These are phyloP conservation scores for Rattus norvegicus DNA, from an alignment of 2,113 vertebrate genomes.

Conservation along the genomic window DNA sequence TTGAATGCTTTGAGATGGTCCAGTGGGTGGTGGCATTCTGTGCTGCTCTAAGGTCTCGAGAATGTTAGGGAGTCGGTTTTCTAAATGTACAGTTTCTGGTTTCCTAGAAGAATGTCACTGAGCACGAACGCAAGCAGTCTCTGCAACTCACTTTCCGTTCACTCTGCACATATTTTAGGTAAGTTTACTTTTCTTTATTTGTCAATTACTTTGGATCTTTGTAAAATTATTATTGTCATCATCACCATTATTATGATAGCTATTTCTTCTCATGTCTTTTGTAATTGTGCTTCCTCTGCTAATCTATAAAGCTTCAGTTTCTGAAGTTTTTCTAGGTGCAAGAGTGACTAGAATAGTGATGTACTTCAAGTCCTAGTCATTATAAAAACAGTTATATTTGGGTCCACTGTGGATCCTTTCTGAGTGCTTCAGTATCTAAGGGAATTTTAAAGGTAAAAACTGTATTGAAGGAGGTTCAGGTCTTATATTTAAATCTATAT, in stretches of 20 bases:
- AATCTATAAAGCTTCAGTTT: constrained; percentile 15
- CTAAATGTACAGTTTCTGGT: constrained; percentile 72
- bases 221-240: neutral
- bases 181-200: constrained; percentile 57
- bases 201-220: neutral
- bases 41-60: neutral
- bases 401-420: neutral
- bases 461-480: neutral
- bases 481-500: constrained; percentile 5
- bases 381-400: neutral
- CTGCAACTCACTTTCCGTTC: constrained; percentile 95
- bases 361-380: neutral
- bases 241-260: neutral
- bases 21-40: neutral
- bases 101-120: constrained; percentile 95
- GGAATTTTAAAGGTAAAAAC: neutral
- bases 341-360: neutral
- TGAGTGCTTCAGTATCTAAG: neutral
- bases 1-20: neutral
- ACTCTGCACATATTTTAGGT: constrained; percentile 98
- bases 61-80: constrained; percentile 46
- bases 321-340: neutral
- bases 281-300: neutral
- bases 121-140: constrained; percentile 93
- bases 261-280: neutral